A percentile compares a stretch with the other conserved stretches of the same genome.
These are phyloP conservation scores for Bradypus variegatus DNA, from an alignment of 2,797 vertebrate genomes.

Conservation along the genomic window DNA sequence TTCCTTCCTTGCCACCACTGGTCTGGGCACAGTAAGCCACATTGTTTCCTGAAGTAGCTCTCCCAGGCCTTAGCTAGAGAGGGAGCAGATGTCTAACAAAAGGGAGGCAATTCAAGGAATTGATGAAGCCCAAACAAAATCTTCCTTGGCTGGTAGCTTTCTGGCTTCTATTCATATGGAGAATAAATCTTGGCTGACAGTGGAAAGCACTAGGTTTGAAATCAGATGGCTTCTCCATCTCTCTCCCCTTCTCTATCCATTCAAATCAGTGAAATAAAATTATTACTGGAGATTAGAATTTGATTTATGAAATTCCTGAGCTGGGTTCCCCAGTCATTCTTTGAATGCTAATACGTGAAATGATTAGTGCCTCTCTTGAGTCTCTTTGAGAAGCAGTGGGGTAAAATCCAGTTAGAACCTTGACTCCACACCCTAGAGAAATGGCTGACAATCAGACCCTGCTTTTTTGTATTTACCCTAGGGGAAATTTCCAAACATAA, in stretches of 20 bases:
- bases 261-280: constrained; percentile 20
- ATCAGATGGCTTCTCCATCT: constrained; percentile 10
- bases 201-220: constrained; percentile 33
- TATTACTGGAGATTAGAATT: background rate
- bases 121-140: background rate
- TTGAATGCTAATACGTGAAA: background rate
- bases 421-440: background rate
- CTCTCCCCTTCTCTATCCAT: background rate
- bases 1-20: background rate
- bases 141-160: constrained; percentile 1
- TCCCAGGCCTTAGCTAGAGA: constrained; percentile 21
- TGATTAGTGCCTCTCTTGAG: background rate
- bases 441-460: background rate
- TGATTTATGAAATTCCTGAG: background rate
- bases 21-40: background rate
- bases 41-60: background rate
- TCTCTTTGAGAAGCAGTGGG: background rate
- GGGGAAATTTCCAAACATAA: constrained; percentile 28
- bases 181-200: constrained; percentile 38
- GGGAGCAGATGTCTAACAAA: constrained; percentile 3
- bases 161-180: constrained; percentile 32
- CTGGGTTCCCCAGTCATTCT: background rate
- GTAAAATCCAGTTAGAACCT: background rate
- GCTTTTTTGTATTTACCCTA: background rate
- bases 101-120: background rate